phyloP scores from a whole-genome alignment of 2,888 invertebrate species.

The Macrosiphum euphorbiae region DNA sequence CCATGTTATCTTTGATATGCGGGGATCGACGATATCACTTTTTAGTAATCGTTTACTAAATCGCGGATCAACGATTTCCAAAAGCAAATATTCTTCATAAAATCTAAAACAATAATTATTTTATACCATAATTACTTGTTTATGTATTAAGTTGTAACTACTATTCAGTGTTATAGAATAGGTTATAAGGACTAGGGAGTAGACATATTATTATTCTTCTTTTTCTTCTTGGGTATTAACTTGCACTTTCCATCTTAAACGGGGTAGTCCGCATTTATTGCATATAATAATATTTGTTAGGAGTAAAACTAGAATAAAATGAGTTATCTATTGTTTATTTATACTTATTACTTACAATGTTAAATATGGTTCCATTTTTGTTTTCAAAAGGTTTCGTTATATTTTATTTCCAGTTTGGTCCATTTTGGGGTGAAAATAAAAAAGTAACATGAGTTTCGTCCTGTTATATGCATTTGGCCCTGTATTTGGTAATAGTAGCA shows the following conservation, averaged over 20 bases:
- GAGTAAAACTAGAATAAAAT: background rate
- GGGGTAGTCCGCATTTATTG: too few relatives aligned
- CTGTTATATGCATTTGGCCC: conserved; percentile 16
- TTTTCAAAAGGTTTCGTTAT: background rate
- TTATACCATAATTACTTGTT: background rate
- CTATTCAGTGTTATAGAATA: background rate
- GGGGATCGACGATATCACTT: conserved; percentile 25
- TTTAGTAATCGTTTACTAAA: conserved; percentile 22
- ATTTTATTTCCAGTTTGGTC: background rate
- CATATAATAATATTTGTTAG: background rate
- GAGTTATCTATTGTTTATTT: background rate
- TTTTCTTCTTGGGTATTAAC: too few relatives aligned
- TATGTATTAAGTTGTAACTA: background rate
- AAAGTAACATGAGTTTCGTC: background rate
- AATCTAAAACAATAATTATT: conserved; percentile 39
- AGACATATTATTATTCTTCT: background rate
- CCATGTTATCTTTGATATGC: background rate
- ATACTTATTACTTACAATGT: background rate
- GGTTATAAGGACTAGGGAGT: background rate
- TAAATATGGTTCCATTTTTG: conserved; percentile 14
- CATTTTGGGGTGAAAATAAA: conserved; percentile 27
- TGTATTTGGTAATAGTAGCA: background rate
- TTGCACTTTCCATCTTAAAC: too few relatives aligned
- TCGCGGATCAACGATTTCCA: conserved; percentile 16
- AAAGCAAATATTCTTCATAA: conserved; percentile 39